Base-by-base conservation (phyloP, 2,797 vertebrate genomes). In the Melanotaenia trifasciata region DNA sequence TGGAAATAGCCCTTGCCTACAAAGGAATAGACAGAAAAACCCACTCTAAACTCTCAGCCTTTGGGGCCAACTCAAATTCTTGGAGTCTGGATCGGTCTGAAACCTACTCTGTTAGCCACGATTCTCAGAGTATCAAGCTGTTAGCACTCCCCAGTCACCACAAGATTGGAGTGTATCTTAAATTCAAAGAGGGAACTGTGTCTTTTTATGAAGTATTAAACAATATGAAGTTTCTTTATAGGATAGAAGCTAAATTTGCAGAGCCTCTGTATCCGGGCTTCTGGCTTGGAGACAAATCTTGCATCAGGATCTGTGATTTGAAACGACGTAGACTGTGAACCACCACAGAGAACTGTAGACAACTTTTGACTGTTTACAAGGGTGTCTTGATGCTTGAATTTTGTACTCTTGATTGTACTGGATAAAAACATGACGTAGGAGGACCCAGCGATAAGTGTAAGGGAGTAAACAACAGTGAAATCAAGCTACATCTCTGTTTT, bases 11-110 rank as follows among this genome's bases (percentile, higher is more conserved):
- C 1, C 79, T 93, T 0, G 5, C 87, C 1, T 94, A 93, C 67
- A 81, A 70, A 63, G 57, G 78, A 24, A 86, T 92, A 5, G 66
- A 76, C 45, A 80, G 89, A 56, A 92, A 83, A 35, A 74, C 83
- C 2, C 12, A 1, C 6, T 36, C 43, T 0, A 1, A 0, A 1
- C 4, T 0, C 7, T 92, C 92, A 12, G 88, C 90, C 4, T 92
- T 94, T 10, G 93, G 93, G 5, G 90, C 22, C 3, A 92, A 74
- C 1, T 30, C 5, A 3, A 64, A 63, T 0, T 94, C 94, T 50
- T 94, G 91, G 93, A 93, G 93, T 64, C 85, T 94, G 4, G 90
- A 92, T 75, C 66, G 80, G 24, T 84, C 67, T 2, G 54, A 4
- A 0, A 30, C 14, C 2, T 93, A 92, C 69, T 90, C 84, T 1